Percentiles rank a stretch among this genome's conserved stretches.
phyloP scores from a whole-genome alignment of 2,113 vertebrate genomes.

The Cavia porcellus region DNA sequence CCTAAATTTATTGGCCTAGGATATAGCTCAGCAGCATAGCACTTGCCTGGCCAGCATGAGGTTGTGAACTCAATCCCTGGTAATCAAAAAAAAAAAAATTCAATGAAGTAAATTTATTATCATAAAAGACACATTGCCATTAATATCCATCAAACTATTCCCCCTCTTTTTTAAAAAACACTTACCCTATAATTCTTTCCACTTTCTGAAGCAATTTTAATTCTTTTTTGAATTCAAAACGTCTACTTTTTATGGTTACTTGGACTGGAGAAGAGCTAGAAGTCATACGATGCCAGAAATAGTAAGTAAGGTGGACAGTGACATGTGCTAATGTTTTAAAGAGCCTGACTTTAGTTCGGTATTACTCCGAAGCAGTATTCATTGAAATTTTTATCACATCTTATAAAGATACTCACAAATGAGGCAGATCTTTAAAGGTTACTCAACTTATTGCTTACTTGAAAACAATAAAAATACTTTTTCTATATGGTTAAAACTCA shows the following conservation, averaged over 20 bases:
- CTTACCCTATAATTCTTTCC: not conserved
- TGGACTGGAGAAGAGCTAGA: not conserved
- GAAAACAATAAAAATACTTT: not conserved
- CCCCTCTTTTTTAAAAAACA: not conserved
- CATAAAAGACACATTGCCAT: not conserved
- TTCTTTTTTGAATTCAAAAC: not conserved
- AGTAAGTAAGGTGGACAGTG: not conserved
- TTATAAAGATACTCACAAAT: no score
- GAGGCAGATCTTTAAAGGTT: not conserved
- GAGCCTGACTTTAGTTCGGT: not conserved
- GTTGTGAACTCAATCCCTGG: no score
- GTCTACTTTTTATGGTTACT: not conserved
- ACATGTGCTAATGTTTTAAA: not conserved
- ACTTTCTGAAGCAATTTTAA: not conserved
- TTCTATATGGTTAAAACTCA: no score
- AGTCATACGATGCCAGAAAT: not conserved
- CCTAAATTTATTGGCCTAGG: not conserved
- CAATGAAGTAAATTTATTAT: not conserved
- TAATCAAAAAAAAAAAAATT: no score
- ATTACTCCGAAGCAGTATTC: no score
- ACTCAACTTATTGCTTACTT: not conserved
- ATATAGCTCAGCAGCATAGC: no score
- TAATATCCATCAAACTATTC: not conserved
- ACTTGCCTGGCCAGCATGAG: no score
- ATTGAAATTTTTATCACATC: no score